Percentiles rank a stretch among this genome's conserved stretches.
phyloP scores from a whole-genome alignment of 1,140 invertebrate species.

The Probaryconus sp. region DNA sequence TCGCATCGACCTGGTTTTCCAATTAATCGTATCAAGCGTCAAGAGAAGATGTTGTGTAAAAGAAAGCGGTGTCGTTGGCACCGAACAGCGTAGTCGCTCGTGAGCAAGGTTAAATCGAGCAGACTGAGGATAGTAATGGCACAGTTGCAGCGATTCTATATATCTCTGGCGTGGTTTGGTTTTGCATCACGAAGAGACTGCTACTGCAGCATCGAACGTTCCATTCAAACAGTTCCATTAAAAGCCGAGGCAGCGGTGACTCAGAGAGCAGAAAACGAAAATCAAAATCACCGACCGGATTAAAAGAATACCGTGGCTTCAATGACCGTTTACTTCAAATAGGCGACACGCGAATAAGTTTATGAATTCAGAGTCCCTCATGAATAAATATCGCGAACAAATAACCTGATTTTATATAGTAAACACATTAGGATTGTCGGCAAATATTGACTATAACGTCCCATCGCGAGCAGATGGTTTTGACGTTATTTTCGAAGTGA shows the following conservation, averaged over 20 bases:
- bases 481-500: no score
- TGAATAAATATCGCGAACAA: conserved; percentile 10
- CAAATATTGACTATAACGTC: no score
- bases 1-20: conserved; percentile 38
- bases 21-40: conserved; percentile 42
- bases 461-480: no score
- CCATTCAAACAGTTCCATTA: conserved; percentile 69
- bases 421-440: no score
- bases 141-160: conserved; percentile 21
- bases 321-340: conserved; percentile 32
- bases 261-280: conserved; percentile 60
- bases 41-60: conserved; percentile 16
- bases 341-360: conserved; percentile 49
- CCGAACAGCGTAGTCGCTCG: neutral
- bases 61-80: conserved; percentile 34
- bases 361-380: conserved; percentile 40
- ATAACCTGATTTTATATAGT: no score
- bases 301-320: conserved; percentile 19
- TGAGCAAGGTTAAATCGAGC: conserved; percentile 33
- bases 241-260: conserved; percentile 31
- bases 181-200: conserved; percentile 63
- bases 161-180: conserved; percentile 18
- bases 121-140: conserved; percentile 27
- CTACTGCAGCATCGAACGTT: conserved; percentile 58
- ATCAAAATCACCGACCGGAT: conserved; percentile 23